These are phyloP conservation scores for Anastatus disparis DNA, from an alignment of 1,140 invertebrate species.

Conservation along the genomic window DNA sequence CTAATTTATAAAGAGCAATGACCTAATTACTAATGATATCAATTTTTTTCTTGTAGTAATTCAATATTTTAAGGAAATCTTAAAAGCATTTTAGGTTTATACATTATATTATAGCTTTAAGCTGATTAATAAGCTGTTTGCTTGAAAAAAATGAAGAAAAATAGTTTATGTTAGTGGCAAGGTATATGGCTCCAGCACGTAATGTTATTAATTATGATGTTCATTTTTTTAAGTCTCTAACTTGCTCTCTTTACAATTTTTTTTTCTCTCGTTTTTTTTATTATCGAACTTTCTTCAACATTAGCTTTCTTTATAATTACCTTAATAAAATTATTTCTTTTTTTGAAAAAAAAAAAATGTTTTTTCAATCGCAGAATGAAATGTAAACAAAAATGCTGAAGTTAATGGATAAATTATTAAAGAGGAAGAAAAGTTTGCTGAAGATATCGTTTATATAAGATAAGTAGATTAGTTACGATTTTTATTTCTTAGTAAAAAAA, in stretches of 20 bases:
- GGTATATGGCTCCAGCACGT: neutral
- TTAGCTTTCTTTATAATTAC: neutral
- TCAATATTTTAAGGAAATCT: neutral
- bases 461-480: neutral
- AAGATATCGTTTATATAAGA: neutral
- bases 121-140: slow-evolving; percentile 26
- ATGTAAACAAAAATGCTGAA: no score
- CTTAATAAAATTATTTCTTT: neutral
- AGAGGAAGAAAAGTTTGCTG: neutral
- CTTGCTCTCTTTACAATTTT: neutral
- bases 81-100: neutral
- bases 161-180: neutral
- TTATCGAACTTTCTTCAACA: neutral
- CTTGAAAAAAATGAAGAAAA: no score
- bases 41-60: no score
- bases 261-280: neutral
- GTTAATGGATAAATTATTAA: no score
- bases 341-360: no score
- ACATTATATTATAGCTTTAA: slow-evolving; percentile 3
- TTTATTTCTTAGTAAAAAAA: neutral
- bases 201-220: slow-evolving; percentile 31
- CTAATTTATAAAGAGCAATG: no score
- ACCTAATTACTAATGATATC: no score
- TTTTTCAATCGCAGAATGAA: no score
- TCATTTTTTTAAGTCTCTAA: slow-evolving; percentile 1